phyloP scores from a whole-genome alignment of 2,888 invertebrate genomes.

The Cataglyphis rosenhaueri region DNA sequence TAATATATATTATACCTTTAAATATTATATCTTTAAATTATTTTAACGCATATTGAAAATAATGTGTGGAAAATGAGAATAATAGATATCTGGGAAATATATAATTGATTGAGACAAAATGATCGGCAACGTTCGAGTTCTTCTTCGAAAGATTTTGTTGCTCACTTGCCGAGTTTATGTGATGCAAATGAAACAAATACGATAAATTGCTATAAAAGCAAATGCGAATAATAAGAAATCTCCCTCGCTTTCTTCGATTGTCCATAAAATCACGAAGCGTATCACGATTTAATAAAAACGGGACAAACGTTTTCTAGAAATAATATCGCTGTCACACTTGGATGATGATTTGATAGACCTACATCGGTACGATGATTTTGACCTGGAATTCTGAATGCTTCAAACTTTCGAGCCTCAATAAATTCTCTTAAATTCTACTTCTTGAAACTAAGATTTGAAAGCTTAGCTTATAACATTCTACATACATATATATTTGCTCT shows the following conservation, averaged over 20 bases:
- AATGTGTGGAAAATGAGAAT: not conserved
- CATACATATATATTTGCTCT: not conserved
- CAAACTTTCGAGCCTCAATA: constrained; percentile 25
- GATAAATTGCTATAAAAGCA: constrained; percentile 12
- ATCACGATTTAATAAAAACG: constrained; percentile 46
- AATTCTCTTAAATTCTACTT: not conserved
- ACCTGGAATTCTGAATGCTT: constrained; percentile 41
- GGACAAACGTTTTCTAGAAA: constrained; percentile 34
- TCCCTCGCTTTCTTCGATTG: constrained; percentile 14
- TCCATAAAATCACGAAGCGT: constrained; percentile 36
- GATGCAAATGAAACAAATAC: constrained; percentile 31
- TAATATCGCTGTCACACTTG: constrained; percentile 43
- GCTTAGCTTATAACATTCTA: not conserved
- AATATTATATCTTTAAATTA: not conserved
- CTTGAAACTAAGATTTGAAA: not conserved
- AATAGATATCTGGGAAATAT: constrained; percentile 2
- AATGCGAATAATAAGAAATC: constrained; percentile 38
- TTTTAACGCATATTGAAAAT: not conserved
- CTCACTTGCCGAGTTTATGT: constrained; percentile 21
- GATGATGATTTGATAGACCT: constrained; percentile 40
- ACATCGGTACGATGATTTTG: constrained; percentile 47
- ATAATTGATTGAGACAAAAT: not conserved
- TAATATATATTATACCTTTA: not conserved
- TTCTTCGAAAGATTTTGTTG: not conserved
- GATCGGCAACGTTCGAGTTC: constrained; percentile 15